Conservation (phyloP, 2,888 invertebrate species). For the Helleia helle region DNA sequence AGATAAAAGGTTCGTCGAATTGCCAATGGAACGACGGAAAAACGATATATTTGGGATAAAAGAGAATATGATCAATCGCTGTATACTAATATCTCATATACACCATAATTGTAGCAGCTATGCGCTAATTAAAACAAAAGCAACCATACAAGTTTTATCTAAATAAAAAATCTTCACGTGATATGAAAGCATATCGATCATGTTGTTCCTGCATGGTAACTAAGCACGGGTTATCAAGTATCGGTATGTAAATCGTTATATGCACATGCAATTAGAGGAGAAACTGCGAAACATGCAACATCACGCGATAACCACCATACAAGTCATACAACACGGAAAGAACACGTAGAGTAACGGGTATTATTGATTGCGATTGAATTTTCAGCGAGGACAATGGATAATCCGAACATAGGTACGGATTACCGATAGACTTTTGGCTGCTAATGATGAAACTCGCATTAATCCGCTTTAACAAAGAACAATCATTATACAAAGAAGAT, state of each 20-base stretch:
- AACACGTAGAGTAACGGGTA: neutral
- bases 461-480: neutral
- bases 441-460: slow-evolving; percentile 1
- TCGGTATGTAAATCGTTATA: slow-evolving; percentile 6
- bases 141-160: no score
- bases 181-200: no score
- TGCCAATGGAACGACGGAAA: no score
- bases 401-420: slow-evolving; percentile 8
- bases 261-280: slow-evolving; percentile 10
- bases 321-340: slow-evolving; percentile 7
- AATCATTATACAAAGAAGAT: neutral
- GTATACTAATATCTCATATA: no score
- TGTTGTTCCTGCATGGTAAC: neutral
- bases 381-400: slow-evolving; percentile 4
- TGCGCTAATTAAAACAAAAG: no score
- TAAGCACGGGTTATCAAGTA: slow-evolving; percentile 1
- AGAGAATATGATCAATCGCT: no score
- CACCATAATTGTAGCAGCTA: no score
- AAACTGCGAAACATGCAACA: slow-evolving; percentile 6
- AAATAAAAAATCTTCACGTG: no score
- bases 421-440: neutral
- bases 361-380: neutral
- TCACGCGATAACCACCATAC: slow-evolving; percentile 9
- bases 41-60: no score
- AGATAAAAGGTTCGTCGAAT: no score